Base-by-base conservation (phyloP, 1,140 invertebrate genomes). In the Pissodes strobi region DNA sequence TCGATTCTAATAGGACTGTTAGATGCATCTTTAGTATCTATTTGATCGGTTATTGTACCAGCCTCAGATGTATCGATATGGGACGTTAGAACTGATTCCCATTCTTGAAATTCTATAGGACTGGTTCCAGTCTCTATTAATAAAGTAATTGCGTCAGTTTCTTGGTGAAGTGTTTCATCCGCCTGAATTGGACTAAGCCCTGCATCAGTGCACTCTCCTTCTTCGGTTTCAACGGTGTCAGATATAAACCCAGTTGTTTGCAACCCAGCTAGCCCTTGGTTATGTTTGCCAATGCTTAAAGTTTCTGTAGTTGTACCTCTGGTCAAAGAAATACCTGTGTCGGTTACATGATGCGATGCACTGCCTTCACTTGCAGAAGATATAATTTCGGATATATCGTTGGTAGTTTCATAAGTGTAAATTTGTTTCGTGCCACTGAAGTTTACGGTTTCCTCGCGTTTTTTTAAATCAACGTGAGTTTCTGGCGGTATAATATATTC, bases 101-200 rank as follows among this genome's bases (percentile, higher is more conserved):
- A 73, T 64, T 78, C 74, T 4, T 72, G 71, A 63, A 80, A 79
- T 52, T 79, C 78, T 17, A 82, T 78, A 4, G 82, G 82, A 66
- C 81, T 83, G 43, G 78, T 80, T 5, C 75, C 81, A 10, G 74
- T 76, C 61, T 82, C 81, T 17, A 73, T 78, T 64, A 72, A 80
- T 19, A 80, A 74, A 10, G 68, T 68, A 3, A 73, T 67, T 23
- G 78, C 75, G 52, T 81, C 76, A 25, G 71, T 62, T 51, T 75
- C 74, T 22, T 73, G 70, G 25, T 76, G 68, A 12, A 67, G 55
- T 21, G 73, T 71, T 45, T 82, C 81, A 69, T 83, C 81, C 4
- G 78, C 73, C 73, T 82, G 81, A 21, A 84, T 83, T 19, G 82
- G 82, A 70, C 82, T 83, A 34, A 84, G 66, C 6, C 80, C 82